Conservation (phyloP, 2,797 vertebrate genomes). For the Micromesistius poutassou region DNA sequence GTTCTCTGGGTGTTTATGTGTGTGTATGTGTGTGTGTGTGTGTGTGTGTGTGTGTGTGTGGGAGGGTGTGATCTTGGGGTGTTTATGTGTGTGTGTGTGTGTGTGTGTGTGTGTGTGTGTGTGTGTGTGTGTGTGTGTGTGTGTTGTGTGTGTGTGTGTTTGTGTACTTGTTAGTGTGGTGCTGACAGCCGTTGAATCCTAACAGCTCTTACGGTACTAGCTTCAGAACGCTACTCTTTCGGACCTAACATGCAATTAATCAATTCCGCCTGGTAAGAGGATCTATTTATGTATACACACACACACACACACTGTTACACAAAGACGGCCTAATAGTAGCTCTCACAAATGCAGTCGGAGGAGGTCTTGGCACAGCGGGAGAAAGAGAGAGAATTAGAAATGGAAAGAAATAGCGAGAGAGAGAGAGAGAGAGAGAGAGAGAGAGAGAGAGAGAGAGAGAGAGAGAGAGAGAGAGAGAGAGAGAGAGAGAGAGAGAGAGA, state of each 20-base stretch:
- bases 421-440: slow-evolving; percentile 10
- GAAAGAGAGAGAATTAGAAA: neutral
- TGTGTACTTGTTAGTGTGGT: slow-evolving; percentile 7
- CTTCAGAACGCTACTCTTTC: slow-evolving; percentile 54
- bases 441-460: slow-evolving; percentile 13
- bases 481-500: slow-evolving; percentile 15
- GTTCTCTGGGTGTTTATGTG: too few relatives aligned
- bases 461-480: slow-evolving; percentile 10
- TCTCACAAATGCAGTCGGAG: slow-evolving; percentile 7
- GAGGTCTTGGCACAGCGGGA: neutral
- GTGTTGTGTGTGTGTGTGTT: slow-evolving; percentile 15
- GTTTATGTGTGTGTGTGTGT: slow-evolving; percentile 20
- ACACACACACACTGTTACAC: neutral
- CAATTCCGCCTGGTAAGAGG: slow-evolving; percentile 64
- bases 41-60: slow-evolving; percentile 5
- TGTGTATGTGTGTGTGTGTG: slow-evolving; percentile 21
- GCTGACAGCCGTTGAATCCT: slow-evolving; percentile 59
- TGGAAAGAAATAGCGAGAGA: slow-evolving; percentile 11
- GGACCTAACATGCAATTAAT: slow-evolving; percentile 71
- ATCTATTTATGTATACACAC: slow-evolving; percentile 54
- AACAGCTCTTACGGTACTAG: slow-evolving; percentile 55
- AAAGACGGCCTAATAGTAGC: slow-evolving; percentile 27
- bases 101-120: slow-evolving; percentile 10
- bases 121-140: slow-evolving; percentile 27
- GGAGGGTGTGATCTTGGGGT: neutral